Evolutionary conservation across 2,888 invertebrate genomes (phyloP).

Genomic region (Plebejus argus): DNA sequence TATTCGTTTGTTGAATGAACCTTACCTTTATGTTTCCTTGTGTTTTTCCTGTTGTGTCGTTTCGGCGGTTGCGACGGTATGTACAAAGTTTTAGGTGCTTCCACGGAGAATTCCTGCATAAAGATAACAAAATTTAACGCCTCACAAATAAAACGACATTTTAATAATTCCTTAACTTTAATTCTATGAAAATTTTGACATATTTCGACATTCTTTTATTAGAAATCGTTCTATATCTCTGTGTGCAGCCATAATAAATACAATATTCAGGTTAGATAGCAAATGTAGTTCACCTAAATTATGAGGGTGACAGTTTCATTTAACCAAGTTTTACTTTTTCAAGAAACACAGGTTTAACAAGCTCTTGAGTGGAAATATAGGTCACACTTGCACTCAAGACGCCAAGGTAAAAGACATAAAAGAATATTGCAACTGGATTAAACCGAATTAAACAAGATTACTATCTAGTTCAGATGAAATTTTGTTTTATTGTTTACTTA

Average conservation of each 20-base stretch:
- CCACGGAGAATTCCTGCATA: conserved; percentile 63
- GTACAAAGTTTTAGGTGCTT: conserved; percentile 58
- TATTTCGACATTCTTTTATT: too few relatives aligned
- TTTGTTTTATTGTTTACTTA: too few relatives aligned
- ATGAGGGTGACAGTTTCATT: not conserved
- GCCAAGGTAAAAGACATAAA: conserved; percentile 1
- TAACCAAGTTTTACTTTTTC: not conserved
- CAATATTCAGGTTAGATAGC: not conserved
- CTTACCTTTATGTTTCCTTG: conserved; percentile 68
- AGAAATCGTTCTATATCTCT: too few relatives aligned
- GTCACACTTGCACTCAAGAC: conserved; percentile 4
- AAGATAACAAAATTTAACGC: not conserved
- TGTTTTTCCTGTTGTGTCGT: conserved; percentile 63
- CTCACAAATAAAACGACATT: too few relatives aligned
- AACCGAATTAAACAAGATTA: too few relatives aligned
- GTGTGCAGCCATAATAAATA: not conserved
- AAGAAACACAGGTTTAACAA: conserved; percentile 13
- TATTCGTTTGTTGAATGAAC: too few relatives aligned
- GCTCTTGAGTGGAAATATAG: not conserved
- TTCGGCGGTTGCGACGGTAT: conserved; percentile 60
- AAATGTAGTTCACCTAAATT: not conserved
- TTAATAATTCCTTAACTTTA: too few relatives aligned
- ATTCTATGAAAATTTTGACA: too few relatives aligned
- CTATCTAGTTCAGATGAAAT: too few relatives aligned
- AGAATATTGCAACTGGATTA: not conserved